Evolutionary conservation across 1,140 invertebrate species (phyloP).

Genomic region (Scaptomyza hsui): DNA sequence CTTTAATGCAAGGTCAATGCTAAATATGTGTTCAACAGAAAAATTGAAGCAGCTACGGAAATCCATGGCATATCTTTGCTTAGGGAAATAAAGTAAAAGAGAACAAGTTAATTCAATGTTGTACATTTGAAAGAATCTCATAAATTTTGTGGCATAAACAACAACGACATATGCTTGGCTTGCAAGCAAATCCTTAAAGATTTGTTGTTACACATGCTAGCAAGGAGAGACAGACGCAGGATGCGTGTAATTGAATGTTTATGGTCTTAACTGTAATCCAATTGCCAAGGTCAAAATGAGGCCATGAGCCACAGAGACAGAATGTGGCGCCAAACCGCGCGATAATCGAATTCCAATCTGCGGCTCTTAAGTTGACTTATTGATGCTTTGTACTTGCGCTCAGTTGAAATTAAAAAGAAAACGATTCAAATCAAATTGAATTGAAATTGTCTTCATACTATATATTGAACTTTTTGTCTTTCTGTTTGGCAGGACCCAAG

Average conservation of each 20-base stretch:
- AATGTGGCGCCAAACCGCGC: conserved; percentile 10
- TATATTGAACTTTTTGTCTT: background rate
- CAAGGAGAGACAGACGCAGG: background rate
- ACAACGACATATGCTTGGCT: background rate
- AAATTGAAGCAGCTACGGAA: background rate
- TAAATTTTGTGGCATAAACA: background rate
- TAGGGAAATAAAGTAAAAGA: background rate
- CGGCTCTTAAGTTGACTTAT: conserved; percentile 51
- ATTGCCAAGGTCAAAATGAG: background rate
- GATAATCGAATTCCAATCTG: conserved; percentile 68
- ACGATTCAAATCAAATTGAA: conserved; percentile 11
- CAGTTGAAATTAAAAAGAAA: conserved; percentile 8
- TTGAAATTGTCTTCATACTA: background rate
- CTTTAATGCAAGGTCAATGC: background rate
- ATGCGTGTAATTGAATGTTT: conserved; percentile 38
- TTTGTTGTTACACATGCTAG: conserved; percentile 21
- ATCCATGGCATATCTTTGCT: background rate
- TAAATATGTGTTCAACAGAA: background rate
- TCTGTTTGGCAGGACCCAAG: conserved; percentile 85
- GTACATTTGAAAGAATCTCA: background rate
- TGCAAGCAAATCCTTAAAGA: conserved; percentile 6
- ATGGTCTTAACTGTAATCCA: conserved; percentile 37
- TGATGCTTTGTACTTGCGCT: conserved; percentile 55
- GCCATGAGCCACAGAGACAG: background rate
- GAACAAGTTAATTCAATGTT: conserved; percentile 1